phyloP scores from a whole-genome alignment of 2,888 invertebrate species.

The Notocelia uddmanniana region DNA sequence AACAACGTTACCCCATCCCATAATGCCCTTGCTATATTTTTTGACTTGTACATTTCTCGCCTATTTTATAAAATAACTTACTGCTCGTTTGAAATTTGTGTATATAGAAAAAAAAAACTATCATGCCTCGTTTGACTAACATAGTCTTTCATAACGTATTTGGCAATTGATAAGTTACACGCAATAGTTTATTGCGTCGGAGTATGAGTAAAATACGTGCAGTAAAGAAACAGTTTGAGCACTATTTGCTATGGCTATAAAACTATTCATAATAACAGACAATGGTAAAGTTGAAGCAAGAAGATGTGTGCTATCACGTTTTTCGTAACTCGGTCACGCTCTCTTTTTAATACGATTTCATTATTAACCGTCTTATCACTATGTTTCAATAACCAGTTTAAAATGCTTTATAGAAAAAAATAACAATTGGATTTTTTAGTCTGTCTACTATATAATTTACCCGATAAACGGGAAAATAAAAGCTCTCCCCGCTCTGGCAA shows the following conservation, averaged over 20 bases:
- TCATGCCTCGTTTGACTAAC: background rate
- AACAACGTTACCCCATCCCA: background rate
- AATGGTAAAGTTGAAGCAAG: conserved; percentile 1
- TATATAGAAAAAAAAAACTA: background rate
- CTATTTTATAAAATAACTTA: too few species aligned
- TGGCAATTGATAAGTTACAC: too few species aligned
- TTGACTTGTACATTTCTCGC: background rate
- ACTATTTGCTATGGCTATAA: background rate
- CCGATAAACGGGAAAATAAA: conserved; percentile 58
- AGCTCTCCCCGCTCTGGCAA: conserved; percentile 66
- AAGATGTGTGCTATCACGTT: conserved; percentile 21
- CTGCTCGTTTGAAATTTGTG: too few species aligned
- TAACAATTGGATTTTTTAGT: too few species aligned
- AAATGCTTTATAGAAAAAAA: background rate
- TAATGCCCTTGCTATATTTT: background rate
- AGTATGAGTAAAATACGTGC: background rate
- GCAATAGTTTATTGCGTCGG: too few species aligned
- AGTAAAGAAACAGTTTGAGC: background rate
- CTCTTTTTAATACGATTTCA: conserved; percentile 10
- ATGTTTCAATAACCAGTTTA: background rate
- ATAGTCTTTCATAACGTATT: too few species aligned
- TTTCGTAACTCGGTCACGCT: conserved; percentile 2
- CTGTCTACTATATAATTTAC: conserved; percentile 48
- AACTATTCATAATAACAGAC: background rate
- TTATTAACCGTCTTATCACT: conserved; percentile 3